Percentiles rank a stretch among this genome's conserved stretches.
These are phyloP conservation scores for Drosophila maculinotata DNA, from an alignment of 2,888 invertebrate species.

Conservation along the genomic window DNA sequence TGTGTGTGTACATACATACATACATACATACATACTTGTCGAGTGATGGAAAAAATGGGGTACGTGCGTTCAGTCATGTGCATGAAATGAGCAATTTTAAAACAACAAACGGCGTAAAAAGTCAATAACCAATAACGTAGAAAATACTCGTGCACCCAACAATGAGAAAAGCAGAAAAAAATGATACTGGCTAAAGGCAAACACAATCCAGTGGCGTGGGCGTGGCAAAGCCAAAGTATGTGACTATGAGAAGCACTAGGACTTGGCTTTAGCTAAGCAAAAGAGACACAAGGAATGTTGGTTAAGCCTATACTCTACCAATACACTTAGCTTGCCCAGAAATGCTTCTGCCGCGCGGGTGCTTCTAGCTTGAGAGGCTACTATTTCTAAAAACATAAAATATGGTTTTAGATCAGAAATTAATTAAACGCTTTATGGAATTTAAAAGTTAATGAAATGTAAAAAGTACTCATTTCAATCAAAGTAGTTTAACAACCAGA, in stretches of 20 bases:
- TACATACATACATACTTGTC: slow-evolving; percentile 11
- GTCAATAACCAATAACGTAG: slow-evolving; percentile 61
- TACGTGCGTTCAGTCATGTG: slow-evolving; percentile 70
- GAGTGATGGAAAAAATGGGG: slow-evolving; percentile 46
- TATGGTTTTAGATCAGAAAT: background rate
- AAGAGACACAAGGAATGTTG: slow-evolving; percentile 14
- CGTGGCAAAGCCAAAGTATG: slow-evolving; percentile 9
- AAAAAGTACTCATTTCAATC: background rate
- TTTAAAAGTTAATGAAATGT: too few species aligned
- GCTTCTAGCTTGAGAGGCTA: background rate
- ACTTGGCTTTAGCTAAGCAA: slow-evolving; percentile 12
- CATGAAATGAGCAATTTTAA: slow-evolving; percentile 72
- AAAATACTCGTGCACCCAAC: slow-evolving; percentile 31
- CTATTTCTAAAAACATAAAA: background rate
- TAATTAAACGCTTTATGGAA: too few species aligned
- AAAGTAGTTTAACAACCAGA: too few species aligned
- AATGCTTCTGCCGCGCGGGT: background rate
- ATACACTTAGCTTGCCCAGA: slow-evolving; percentile 1
- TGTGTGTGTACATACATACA: background rate
- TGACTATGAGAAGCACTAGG: slow-evolving; percentile 6
- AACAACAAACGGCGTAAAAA: slow-evolving; percentile 67
- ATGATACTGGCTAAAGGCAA: slow-evolving; percentile 21
- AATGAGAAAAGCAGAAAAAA: slow-evolving; percentile 12
- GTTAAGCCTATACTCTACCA: slow-evolving; percentile 4
- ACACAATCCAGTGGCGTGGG: slow-evolving; percentile 19